Conservation (phyloP, 2,113 vertebrate species). For the Corapipo altera region DNA sequence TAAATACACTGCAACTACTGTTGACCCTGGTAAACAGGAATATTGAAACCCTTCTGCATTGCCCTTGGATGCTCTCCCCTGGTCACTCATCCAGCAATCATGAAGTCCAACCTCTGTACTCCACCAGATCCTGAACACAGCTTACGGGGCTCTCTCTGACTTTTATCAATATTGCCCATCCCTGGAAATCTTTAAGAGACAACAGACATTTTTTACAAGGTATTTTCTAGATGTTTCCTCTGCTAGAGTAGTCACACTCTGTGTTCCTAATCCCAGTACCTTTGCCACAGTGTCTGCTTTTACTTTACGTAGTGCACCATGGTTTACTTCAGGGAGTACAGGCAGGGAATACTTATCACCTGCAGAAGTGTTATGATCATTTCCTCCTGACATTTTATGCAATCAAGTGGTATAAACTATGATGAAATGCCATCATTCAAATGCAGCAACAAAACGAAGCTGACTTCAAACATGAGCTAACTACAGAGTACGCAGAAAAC, state of each 20-base stretch:
- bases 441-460: conserved; percentile 32
- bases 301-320: background rate
- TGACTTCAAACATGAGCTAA: background rate
- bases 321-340: background rate
- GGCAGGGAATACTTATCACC: conserved; percentile 50
- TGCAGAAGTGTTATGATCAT: conserved; percentile 58
- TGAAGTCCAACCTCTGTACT: fast-evolving
- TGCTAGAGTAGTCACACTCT: background rate
- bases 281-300: background rate
- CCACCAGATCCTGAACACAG: background rate
- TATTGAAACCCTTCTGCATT: background rate
- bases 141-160: background rate
- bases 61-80: background rate
- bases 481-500: conserved; percentile 28
- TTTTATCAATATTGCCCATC: background rate
- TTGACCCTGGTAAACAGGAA: background rate
- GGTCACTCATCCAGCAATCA: fast-evolving
- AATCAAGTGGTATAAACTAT: conserved; percentile 31
- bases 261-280: background rate
- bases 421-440: conserved; percentile 65
- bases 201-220: background rate
- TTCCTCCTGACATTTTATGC: conserved; percentile 66
- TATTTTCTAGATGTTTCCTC: background rate
- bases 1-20: background rate
- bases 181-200: background rate